phyloP scores from a whole-genome alignment of 2,113 vertebrate species.

The Guaruba guarouba region DNA sequence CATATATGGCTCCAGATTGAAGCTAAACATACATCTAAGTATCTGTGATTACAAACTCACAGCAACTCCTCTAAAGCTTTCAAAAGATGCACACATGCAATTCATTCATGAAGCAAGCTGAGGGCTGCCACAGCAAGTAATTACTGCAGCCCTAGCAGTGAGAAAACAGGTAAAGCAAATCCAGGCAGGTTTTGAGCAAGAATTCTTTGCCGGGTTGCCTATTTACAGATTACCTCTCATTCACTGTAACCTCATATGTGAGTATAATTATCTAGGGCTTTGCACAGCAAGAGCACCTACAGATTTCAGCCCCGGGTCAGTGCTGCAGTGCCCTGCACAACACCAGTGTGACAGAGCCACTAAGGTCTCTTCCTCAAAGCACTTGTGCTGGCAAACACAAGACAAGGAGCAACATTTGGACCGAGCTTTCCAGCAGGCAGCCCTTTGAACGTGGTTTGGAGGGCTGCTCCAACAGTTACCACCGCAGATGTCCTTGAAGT shows the following conservation, averaged over 20 bases:
- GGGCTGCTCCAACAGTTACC: neutral
- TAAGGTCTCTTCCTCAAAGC: neutral
- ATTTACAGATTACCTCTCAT: neutral
- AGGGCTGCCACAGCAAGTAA: constrained; percentile 13
- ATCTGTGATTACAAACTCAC: neutral
- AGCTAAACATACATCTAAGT: neutral
- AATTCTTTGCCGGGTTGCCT: constrained; percentile 1
- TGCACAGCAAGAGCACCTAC: neutral
- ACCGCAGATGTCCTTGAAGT: neutral
- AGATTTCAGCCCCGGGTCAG: neutral
- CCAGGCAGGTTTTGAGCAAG: constrained; percentile 27
- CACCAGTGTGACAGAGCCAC: neutral
- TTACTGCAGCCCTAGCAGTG: neutral
- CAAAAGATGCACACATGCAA: neutral
- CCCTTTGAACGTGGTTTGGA: rapidly evolving
- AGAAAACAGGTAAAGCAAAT: constrained; percentile 57
- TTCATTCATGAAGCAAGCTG: neutral
- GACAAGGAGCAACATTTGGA: neutral
- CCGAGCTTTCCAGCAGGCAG: neutral
- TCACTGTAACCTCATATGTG: neutral
- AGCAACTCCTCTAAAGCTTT: neutral
- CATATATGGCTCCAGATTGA: neutral
- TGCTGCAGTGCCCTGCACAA: neutral
- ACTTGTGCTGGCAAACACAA: neutral
- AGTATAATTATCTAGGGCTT: neutral